Conservation (phyloP, 1,140 invertebrate species). For the Drosophila bocki region DNA sequence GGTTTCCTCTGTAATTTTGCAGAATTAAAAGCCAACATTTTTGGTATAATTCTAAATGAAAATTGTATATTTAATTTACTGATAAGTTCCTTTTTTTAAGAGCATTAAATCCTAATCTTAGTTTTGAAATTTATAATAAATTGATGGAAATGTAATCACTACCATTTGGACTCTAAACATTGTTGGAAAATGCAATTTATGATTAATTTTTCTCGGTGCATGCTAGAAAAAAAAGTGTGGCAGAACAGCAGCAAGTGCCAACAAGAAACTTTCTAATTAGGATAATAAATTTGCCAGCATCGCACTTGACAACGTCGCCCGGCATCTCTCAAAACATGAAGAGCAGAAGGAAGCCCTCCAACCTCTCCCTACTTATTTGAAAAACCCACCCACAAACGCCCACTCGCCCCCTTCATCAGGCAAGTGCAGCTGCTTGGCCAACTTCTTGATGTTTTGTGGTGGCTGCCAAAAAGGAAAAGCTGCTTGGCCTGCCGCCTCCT, state of each 20-base stretch:
- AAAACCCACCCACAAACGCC: background rate
- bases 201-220: background rate
- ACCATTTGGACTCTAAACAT: no score
- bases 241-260: constrained; percentile 60
- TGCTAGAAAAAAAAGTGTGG: constrained; percentile 19
- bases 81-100: no score
- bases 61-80: no score
- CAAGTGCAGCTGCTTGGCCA: constrained; percentile 57
- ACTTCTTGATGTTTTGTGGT: constrained; percentile 72
- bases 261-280: constrained; percentile 85
- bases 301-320: constrained; percentile 73
- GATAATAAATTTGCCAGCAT: constrained; percentile 81
- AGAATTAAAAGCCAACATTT: no score
- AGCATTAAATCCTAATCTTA: background rate
- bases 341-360: constrained; percentile 45
- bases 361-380: background rate
- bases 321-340: constrained; percentile 64
- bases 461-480: constrained; percentile 67
- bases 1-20: no score
- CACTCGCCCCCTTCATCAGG: background rate
- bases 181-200: background rate
- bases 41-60: no score
- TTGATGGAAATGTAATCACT: no score
- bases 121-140: background rate
- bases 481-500: constrained; percentile 27